Evolutionary conservation across 2,113 vertebrate species (phyloP).

Genomic region (Gymnobelideus leadbeateri): DNA sequence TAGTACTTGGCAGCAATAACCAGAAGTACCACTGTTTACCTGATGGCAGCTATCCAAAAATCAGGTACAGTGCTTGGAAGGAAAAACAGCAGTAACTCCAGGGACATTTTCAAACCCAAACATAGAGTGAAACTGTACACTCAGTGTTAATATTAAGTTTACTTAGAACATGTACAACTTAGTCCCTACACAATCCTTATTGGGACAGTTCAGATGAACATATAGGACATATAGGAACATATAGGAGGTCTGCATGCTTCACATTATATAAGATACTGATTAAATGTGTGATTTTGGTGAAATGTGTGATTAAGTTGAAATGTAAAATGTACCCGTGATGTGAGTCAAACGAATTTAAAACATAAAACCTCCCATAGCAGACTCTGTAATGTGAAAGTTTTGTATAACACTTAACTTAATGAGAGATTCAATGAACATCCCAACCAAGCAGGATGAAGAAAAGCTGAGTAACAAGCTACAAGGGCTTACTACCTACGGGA

Average conservation of each 20-base stretch:
- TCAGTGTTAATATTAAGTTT: neutral
- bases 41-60: neutral
- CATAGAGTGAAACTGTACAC: neutral
- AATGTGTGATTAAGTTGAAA: neutral
- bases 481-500: slow-evolving; percentile 92
- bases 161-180: neutral
- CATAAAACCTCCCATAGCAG: no score
- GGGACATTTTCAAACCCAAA: neutral
- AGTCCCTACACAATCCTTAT: neutral
- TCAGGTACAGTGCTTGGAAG: neutral
- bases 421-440: neutral
- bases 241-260: neutral
- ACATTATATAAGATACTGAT: neutral
- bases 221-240: no score
- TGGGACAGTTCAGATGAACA: neutral
- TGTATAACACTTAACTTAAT: neutral
- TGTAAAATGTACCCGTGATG: neutral
- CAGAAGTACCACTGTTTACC: neutral
- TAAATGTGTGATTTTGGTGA: neutral
- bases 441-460: neutral
- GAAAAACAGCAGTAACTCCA: neutral
- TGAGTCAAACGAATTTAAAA: neutral
- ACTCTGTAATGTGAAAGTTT: neutral
- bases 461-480: slow-evolving; percentile 4
- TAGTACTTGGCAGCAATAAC: neutral